Conservation (phyloP, 2,888 invertebrate genomes). For the Athrips mouffetella region DNA sequence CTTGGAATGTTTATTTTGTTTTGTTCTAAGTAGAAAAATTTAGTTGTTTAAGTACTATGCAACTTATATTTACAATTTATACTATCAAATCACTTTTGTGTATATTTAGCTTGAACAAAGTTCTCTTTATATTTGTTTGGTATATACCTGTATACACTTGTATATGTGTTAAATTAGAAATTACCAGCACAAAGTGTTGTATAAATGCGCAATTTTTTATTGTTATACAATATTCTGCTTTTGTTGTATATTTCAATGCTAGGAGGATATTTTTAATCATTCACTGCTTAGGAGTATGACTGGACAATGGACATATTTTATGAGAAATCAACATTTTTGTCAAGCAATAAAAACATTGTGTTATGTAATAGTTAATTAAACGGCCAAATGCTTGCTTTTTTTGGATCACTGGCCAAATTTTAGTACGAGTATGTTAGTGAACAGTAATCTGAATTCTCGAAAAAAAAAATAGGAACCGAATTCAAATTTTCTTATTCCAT, state of each 20-base stretch:
- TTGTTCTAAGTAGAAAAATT: slow-evolving; percentile 12
- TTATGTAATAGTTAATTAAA: no score
- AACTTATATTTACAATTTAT: slow-evolving; percentile 31
- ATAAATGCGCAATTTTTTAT: slow-evolving; percentile 36
- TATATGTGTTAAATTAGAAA: slow-evolving; percentile 42
- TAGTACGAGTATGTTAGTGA: no score
- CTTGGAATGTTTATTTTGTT: not conserved
- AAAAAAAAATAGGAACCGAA: not conserved
- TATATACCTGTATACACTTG: slow-evolving; percentile 33
- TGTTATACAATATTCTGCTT: slow-evolving; percentile 32
- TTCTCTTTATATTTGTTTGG: slow-evolving; percentile 43
- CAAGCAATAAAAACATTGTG: no score
- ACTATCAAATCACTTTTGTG: slow-evolving; percentile 31
- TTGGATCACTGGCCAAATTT: no score
- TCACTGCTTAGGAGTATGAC: slow-evolving; percentile 21
- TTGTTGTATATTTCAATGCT: slow-evolving; percentile 48
- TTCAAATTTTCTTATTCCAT: not conserved
- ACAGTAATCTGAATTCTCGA: no score
- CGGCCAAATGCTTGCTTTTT: no score
- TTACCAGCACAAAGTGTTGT: slow-evolving; percentile 62
- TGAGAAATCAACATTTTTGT: no score
- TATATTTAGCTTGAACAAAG: slow-evolving; percentile 69
- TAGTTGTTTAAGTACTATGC: slow-evolving; percentile 15
- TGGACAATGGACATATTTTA: slow-evolving; percentile 10
- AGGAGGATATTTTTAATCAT: slow-evolving; percentile 7